These are phyloP conservation scores for Poecilobothrus nobilitatus DNA, from an alignment of 2,888 invertebrate genomes.

Conservation along the genomic window DNA sequence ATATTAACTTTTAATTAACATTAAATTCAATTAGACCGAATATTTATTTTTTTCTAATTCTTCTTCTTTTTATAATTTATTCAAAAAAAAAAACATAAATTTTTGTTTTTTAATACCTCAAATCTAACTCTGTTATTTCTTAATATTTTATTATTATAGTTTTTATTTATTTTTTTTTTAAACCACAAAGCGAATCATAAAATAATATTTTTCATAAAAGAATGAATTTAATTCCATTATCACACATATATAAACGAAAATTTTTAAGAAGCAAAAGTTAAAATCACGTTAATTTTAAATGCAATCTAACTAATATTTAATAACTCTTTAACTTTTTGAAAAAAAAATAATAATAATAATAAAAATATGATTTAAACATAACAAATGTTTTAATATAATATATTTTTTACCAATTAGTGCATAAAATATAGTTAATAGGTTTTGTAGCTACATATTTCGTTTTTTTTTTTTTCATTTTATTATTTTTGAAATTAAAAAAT, in stretches of 20 bases:
- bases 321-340: neutral
- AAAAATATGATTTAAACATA: neutral
- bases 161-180: neutral
- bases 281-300: neutral
- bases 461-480: too few relatives aligned
- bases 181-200: neutral
- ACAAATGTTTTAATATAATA: neutral
- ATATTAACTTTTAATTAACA: too few relatives aligned
- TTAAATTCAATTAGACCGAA: too few relatives aligned
- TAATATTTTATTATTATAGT: too few relatives aligned
- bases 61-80: too few relatives aligned
- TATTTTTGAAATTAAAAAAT: too few relatives aligned
- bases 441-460: neutral
- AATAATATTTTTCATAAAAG: too few relatives aligned
- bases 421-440: neutral
- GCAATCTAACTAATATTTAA: constrained; percentile 3
- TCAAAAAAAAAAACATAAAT: too few relatives aligned
- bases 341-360: neutral
- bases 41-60: too few relatives aligned
- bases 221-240: neutral
- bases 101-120: too few relatives aligned
- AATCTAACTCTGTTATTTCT: neutral
- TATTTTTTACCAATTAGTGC: neutral
- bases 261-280: neutral
- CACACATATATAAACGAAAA: neutral